Evolutionary conservation across 2,888 invertebrate species (phyloP).

Genomic region (Nemoura dubitans): DNA sequence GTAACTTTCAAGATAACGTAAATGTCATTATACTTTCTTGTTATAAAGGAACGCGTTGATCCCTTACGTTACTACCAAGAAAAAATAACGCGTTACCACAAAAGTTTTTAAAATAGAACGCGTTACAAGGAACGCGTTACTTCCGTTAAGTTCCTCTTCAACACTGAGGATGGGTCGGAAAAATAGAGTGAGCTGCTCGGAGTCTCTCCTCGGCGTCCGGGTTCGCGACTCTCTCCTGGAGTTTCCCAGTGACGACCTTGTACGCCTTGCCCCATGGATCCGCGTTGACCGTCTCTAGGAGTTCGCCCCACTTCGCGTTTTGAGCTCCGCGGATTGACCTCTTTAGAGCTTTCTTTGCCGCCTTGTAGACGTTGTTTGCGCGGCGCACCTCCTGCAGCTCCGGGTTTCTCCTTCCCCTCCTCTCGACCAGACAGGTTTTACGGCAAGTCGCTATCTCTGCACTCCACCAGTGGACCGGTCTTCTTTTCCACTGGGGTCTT

Average conservation of each 20-base stretch:
- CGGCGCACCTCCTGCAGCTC: not conserved
- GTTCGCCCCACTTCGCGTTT: not conserved
- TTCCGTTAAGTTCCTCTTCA: no score
- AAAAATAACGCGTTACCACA: no score
- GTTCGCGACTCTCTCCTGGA: not conserved
- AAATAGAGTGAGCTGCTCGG: not conserved
- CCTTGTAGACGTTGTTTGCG: not conserved
- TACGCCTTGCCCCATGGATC: constrained; percentile 14
- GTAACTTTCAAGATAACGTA: no score
- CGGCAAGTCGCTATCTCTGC: not conserved
- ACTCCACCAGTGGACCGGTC: not conserved
- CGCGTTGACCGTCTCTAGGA: not conserved
- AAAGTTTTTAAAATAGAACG: no score
- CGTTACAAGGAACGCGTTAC: no score
- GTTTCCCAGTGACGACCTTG: constrained; percentile 18
- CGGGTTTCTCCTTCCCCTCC: not conserved
- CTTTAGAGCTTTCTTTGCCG: not conserved
- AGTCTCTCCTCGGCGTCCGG: not conserved
- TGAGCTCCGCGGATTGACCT: not conserved
- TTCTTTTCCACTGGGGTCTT: not conserved
- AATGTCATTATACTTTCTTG: no score
- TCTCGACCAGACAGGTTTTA: not conserved
- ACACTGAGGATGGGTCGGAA: not conserved
- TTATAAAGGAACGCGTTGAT: no score
- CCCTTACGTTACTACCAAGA: no score